A percentile compares a stretch with the other conserved stretches of the same genome.
Conservation (phyloP, 2,888 invertebrate genomes). For the Spilosoma lubricipeda region DNA sequence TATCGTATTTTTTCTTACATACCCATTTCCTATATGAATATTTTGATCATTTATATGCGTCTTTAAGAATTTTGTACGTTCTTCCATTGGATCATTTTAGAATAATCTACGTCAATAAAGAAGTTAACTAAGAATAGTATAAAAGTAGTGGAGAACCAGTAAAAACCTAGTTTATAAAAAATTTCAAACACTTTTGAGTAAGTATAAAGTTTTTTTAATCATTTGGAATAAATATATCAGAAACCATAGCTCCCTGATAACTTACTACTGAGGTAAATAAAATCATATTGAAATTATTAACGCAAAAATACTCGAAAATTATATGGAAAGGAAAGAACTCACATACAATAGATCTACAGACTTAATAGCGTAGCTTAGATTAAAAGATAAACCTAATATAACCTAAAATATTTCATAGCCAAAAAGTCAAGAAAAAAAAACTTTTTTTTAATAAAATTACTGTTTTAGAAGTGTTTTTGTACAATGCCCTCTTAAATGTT, state of each 20-base stretch:
- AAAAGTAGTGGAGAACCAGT: not conserved
- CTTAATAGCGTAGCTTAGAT: not conserved
- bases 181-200: no score
- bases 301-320: no score
- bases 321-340: no score
- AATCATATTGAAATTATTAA: not conserved
- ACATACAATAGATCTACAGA: no score
- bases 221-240: no score
- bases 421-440: not conserved
- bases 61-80: not conserved
- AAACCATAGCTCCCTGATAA: no score
- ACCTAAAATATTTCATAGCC: not conserved
- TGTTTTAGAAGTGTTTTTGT: not conserved
- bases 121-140: not conserved
- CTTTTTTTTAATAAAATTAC: not conserved
- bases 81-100: not conserved
- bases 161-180: no score
- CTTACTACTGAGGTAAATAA: no score
- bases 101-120: not conserved
- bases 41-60: not conserved
- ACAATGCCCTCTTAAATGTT: constrained; percentile 22
- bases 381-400: no score
- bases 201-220: no score
- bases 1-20: constrained; percentile 16
- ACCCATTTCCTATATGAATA: not conserved